Evolutionary conservation across 2,797 vertebrate species (phyloP).

Genomic region (Brachyrhaphis roseni): DNA sequence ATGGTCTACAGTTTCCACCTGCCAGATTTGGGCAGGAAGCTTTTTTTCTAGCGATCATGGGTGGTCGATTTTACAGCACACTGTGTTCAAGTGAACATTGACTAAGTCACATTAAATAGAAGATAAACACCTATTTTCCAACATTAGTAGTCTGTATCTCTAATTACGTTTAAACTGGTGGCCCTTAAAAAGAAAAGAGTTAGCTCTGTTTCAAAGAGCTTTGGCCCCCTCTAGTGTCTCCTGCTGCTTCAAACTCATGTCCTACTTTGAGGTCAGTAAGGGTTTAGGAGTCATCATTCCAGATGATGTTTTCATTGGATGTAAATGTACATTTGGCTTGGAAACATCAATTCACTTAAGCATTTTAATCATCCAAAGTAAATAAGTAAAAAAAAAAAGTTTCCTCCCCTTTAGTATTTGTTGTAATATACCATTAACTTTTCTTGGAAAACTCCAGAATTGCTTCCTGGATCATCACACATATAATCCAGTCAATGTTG

Average conservation of each 20-base stretch:
- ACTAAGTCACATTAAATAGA: background rate
- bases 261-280: background rate
- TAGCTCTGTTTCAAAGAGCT: background rate
- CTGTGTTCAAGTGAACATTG: background rate
- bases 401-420: background rate
- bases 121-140: background rate
- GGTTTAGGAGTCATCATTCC: background rate
- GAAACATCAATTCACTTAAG: background rate
- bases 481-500: background rate
- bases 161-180: background rate
- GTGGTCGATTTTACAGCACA: slow-evolving; percentile 22
- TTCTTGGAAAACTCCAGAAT: background rate
- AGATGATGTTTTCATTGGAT: background rate
- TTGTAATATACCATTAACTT: background rate
- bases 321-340: background rate
- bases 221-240: background rate
- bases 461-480: background rate
- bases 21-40: slow-evolving; percentile 42
- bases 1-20: slow-evolving; percentile 44
- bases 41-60: slow-evolving; percentile 27
- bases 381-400: background rate
- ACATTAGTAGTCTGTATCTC: background rate
- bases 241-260: background rate
- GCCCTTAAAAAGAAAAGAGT: background rate
- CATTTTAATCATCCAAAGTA: background rate